Conservation (phyloP, 30 jellyfish, hydroid and myxozoan species). For the Hydractinia echinata region DNA sequence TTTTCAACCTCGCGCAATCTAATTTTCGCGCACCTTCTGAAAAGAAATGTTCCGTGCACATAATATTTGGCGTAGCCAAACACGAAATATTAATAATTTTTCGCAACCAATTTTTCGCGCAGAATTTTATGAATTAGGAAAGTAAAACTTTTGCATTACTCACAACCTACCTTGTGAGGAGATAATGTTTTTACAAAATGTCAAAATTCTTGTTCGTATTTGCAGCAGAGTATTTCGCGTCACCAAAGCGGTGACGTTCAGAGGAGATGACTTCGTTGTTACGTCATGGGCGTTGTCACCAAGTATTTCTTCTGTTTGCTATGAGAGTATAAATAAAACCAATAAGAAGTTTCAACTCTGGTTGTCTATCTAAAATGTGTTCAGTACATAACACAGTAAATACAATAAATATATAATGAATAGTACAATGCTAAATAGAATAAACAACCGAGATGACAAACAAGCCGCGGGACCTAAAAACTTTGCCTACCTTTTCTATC, state of each 20-base stretch:
- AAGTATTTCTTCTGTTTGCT: conserved; percentile 40
- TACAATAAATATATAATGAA: too few species aligned
- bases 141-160: not conserved
- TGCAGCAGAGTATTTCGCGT: conserved; percentile 50
- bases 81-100: too few species aligned
- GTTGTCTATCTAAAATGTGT: too few species aligned
- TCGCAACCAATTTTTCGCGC: not conserved
- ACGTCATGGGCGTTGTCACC: conserved; percentile 39
- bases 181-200: conserved; percentile 57
- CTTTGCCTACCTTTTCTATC: not conserved
- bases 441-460: too few species aligned
- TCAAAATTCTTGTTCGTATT: conserved; percentile 56
- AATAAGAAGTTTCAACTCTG: too few species aligned
- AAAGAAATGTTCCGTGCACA: too few species aligned
- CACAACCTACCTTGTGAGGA: conserved; percentile 42
- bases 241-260: conserved; percentile 42
- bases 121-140: not conserved
- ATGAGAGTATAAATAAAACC: not conserved
- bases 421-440: too few species aligned
- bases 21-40: too few species aligned
- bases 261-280: conserved; percentile 17
- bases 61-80: too few species aligned
- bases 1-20: too few species aligned
- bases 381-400: too few species aligned
- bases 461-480: not conserved